Evolutionary conservation across 1,140 invertebrate genomes (phyloP), one percentile per base, ranked within the genome.

Genomic region (Anadara kagoshimensis): DNA sequence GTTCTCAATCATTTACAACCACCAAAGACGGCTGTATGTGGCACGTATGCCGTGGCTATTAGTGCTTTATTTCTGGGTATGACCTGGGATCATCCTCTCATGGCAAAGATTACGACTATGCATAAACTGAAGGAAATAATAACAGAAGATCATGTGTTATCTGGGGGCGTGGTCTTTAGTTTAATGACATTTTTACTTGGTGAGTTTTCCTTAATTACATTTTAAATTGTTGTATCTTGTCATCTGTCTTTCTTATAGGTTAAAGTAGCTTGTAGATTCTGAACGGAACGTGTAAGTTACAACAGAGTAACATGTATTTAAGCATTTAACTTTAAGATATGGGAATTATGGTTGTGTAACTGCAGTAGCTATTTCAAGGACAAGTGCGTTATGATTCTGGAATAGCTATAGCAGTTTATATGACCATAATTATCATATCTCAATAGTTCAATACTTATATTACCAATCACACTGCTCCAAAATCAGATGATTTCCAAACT

Each of bases 111-210:
- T 11, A 87, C 87, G 10, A 84, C 82, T 12, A 72, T 86, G 71
- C 67, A 85, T 71, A 85, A 84, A 71, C 62, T 85, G 73, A 72
- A 81, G 45, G 84, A 86, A 20, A 82, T 89, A 44, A 82, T 89
- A n/a, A 85, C 81, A 11, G 86, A 86, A 57, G 87, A 90, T 51
- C 91, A 91, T 81, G 83, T 88, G 0, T 69, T 91, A 41, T 91
- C 90, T 54, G 85, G 85, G 24, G 91, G 91, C 20, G 90, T 91
- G 22, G 58, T 90, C 4, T 88, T 91, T 71, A 89, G 90, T 68
- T 73, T 89, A 26, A 68, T 86, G 16, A 82, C 86, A 41, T 90
- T 91, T 72, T 83, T 87, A 14, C 72, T n/a, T n/a, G 90, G 90
- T 91, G 75, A 80, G 79, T 59, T 51, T 24, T 62, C 54, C 69